Base-by-base conservation (phyloP, 2,888 invertebrate genomes). In the Himalopsyche japonica region DNA sequence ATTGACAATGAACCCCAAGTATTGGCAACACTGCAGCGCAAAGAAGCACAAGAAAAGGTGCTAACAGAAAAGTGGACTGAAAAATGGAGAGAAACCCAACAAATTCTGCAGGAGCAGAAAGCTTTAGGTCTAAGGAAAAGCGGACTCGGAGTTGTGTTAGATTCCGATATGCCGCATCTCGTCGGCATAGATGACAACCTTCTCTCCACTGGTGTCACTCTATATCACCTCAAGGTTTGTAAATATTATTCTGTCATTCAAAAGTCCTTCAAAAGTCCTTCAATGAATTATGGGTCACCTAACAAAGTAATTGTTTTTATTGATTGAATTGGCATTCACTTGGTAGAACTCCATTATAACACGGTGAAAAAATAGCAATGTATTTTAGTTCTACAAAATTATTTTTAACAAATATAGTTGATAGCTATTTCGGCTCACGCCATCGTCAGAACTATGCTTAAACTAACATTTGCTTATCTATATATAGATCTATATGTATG, bases 41-140 rank as follows among this genome's bases (percentile, higher is more conserved):
- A 97, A 89, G 97, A 98, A 90, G 97, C 97, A 0, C 96, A 97
- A 89, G 97, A 97, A 91, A 97, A 95, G 90, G 96, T 95, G 84
- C 93, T 98, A 85, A 98, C 97, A 0, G 97, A 97, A 90, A 96
- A 97, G 89, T 98, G 98, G 98, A 95, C 97, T 15, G 97, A 97
- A 89, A 98, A 98, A 89, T 98, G 98, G 98, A 93, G 96, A 80
- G 97, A 97, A 89, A 97, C 97, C 0, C 97, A 97, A 89, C 95
- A 95, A 88, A 97, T 97, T 88, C 91, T 97, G 48, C 95, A 97
- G 89, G 98, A 98, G 89, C 97, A 98, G 90, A 95, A 96, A 89
- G 96, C 97, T 5, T 91, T 97, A 34, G 98, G 97, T 0, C 91
- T 98, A 83, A 92, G 98, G 70, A 98, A 97, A 91, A 96, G 97